Percentiles rank a stretch among this genome's conserved stretches.
These are phyloP conservation scores for Borostomias antarcticus DNA, from an alignment of 2,797 vertebrate genomes.

Conservation along the genomic window DNA sequence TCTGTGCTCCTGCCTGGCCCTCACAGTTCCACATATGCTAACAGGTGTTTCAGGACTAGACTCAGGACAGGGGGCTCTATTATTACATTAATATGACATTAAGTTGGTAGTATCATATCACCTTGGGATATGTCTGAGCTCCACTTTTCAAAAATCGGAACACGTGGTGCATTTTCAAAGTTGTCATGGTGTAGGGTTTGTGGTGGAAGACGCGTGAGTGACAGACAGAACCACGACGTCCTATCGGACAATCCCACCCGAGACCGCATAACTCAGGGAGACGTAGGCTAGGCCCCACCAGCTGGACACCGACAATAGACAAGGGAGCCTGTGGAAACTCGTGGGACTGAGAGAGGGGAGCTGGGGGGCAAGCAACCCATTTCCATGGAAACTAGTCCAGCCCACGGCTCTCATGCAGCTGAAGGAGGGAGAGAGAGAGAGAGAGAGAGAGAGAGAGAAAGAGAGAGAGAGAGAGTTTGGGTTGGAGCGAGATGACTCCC, in stretches of 20 bases:
- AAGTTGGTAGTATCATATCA: not conserved
- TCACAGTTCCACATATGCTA: not conserved
- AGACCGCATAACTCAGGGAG: too few relatives aligned
- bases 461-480: constrained; percentile 70
- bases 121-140: not conserved
- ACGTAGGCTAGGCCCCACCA: constrained; percentile 27
- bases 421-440: constrained; percentile 68
- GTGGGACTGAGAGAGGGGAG: constrained; percentile 54
- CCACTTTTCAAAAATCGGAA: too few relatives aligned
- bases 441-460: constrained; percentile 61
- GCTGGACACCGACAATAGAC: constrained; percentile 64
- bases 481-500: constrained; percentile 84
- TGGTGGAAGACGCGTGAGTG: too few relatives aligned
- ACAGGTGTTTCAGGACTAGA: constrained; percentile 6
- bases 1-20: not conserved
- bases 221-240: too few relatives aligned
- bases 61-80: not conserved
- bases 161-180: too few relatives aligned
- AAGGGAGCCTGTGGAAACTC: constrained; percentile 50
- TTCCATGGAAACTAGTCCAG: constrained; percentile 87
- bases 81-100: not conserved
- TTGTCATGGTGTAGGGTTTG: too few relatives aligned
- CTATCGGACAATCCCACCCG: too few relatives aligned
- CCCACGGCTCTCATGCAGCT: constrained; percentile 71
- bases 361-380: constrained; percentile 74